Percentiles rank a stretch among this genome's conserved stretches.
phyloP scores from a whole-genome alignment of 2,113 vertebrate species.

The Donacobius atricapilla region DNA sequence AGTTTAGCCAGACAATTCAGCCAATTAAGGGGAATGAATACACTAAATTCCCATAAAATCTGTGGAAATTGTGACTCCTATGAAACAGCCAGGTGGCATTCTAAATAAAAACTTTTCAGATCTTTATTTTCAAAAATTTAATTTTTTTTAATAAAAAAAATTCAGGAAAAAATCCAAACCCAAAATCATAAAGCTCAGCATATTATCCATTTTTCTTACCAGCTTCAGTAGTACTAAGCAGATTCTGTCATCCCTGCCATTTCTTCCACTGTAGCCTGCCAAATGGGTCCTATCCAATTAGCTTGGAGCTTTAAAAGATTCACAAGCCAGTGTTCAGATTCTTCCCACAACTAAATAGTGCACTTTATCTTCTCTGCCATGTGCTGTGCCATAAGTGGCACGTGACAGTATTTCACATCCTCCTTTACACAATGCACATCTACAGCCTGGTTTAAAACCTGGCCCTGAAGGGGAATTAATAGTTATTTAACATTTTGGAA shows the following conservation, averaged over 20 bases:
- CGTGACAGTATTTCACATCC: neutral
- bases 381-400: neutral
- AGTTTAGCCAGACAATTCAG: neutral
- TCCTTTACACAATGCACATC: neutral
- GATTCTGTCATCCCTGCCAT: neutral
- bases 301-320: neutral
- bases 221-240: neutral
- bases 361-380: neutral
- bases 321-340: neutral
- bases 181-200: fast-evolving
- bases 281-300: neutral
- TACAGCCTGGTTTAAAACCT: neutral
- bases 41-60: neutral
- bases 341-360: neutral
- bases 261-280: neutral
- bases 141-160: no score
- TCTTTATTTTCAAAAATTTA: neutral
- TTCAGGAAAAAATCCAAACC: neutral
- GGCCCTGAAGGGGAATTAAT: neutral
- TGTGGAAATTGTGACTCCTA: neutral
- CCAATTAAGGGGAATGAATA: neutral
- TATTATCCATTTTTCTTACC: neutral
- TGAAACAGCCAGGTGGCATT: neutral
- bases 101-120: neutral
- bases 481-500: constrained; percentile 20